Evolutionary conservation across 1,140 invertebrate species (phyloP), one percentile per base, ranked within the genome.

Genomic region (Sinella curviseta): DNA sequence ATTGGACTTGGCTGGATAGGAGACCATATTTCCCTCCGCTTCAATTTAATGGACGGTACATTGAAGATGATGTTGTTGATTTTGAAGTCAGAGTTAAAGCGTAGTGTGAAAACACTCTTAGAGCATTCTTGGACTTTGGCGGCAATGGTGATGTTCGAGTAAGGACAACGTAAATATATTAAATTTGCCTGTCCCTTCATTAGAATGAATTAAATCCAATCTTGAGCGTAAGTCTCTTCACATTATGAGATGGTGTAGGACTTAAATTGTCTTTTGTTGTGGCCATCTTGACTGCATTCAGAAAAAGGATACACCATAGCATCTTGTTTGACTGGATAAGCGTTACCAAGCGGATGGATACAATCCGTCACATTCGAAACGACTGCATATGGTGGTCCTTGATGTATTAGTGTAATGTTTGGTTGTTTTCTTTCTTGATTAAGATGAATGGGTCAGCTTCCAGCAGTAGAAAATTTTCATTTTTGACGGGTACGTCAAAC

Each of bases 21-120:
- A 48, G 39, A 48, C 14, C 33, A 70, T 0, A 20, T 1, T 30
- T 82, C 81, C 24, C 26, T 2, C n/a, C 70, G 67, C 24, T 55
- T 39, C 0, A 82, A 28, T 0, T 77, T 36, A 20, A 80, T 12
- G 14, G 31, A 3, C 4, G 30, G 17, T 0, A 17, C 81, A n/a
- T 79, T 77, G 55, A 73, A 82, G 20, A 28, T 39, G 1, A 74
- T 26, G 4, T 79, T 39, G 74, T 82, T 82, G 1, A 82, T 79
- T 2, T 36, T 60, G 57, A 82, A 82, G 4, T 14, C 36, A 4
- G 67, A 33, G 24, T 16, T 24, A 0, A 77, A 1, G 0, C 78
- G 81, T 1, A 82, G 55, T 1, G 30, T 14, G 70, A 82, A 80
- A 0, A 80, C 76, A n/a, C n/a, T n/a, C n/a, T n/a, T n/a, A n/a